Evolutionary conservation across 2,797 vertebrate genomes (phyloP).

Genomic region (Lates japonicus): DNA sequence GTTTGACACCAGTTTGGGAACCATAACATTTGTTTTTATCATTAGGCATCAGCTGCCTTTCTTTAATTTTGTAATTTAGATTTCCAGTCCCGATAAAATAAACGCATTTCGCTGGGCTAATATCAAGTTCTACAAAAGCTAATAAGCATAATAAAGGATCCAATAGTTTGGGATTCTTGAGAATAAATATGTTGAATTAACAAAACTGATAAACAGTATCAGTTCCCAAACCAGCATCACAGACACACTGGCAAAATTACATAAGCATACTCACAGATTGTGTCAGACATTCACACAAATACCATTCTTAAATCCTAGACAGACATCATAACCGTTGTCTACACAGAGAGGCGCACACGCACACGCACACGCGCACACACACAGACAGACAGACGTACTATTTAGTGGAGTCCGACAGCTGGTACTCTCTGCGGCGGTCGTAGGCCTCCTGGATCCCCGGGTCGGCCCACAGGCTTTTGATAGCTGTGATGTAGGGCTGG

Average conservation of each 20-base stretch:
- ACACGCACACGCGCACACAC: constrained; percentile 6
- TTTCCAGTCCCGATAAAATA: background rate
- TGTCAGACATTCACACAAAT: constrained; percentile 25
- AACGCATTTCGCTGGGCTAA: background rate
- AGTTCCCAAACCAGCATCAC: constrained; percentile 24
- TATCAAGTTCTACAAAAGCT: background rate
- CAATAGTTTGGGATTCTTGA: background rate
- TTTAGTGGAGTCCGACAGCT: constrained; percentile 98
- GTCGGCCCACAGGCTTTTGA: constrained; percentile 96
- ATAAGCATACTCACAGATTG: background rate
- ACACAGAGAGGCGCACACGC: background rate
- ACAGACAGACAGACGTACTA: constrained; percentile 89
- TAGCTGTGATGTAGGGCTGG: constrained; percentile 91
- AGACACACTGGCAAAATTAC: constrained; percentile 6
- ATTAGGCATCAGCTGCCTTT: background rate
- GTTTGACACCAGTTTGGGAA: constrained; percentile 1
- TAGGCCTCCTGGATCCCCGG: constrained; percentile 98
- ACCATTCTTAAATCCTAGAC: constrained; percentile 4
- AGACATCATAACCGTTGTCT: constrained; percentile 6
- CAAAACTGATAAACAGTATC: background rate
- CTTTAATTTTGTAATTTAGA: background rate
- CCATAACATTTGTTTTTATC: background rate
- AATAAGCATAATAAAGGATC: background rate
- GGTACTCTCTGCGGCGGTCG: constrained; percentile 97
- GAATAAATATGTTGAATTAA: background rate